Conservation (phyloP, 2,113 vertebrate genomes). For the Verasper variegatus region DNA sequence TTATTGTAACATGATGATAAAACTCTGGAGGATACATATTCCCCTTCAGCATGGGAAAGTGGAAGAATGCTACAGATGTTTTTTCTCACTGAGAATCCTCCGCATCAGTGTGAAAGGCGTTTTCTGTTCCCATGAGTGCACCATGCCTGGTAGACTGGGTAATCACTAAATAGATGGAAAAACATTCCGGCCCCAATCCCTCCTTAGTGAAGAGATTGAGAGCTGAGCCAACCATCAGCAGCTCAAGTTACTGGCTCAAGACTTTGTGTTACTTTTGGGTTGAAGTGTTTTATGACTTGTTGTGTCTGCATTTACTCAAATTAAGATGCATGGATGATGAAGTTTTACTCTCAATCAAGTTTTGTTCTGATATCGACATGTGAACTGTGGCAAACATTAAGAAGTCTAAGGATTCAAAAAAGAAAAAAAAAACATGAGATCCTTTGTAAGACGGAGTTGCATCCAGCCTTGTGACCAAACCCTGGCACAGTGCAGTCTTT, state of each 20-base stretch:
- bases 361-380: neutral
- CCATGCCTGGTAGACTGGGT: slow-evolving; percentile 54
- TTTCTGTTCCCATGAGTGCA: slow-evolving; percentile 68
- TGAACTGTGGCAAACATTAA: neutral
- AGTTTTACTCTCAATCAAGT: neutral
- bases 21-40: slow-evolving; percentile 22
- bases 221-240: slow-evolving; percentile 54
- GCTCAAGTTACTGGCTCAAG: slow-evolving; percentile 45
- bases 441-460: neutral
- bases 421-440: slow-evolving; percentile 1
- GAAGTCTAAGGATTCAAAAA: neutral
- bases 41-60: slow-evolving; percentile 7
- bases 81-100: slow-evolving; percentile 44
- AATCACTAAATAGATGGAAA: slow-evolving; percentile 66
- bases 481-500: slow-evolving; percentile 11
- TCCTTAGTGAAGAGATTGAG: slow-evolving; percentile 22
- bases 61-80: slow-evolving; percentile 53
- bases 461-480: slow-evolving; percentile 29
- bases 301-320: neutral
- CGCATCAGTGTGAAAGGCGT: slow-evolving; percentile 33
- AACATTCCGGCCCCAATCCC: slow-evolving; percentile 40
- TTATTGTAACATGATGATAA: slow-evolving; percentile 9
- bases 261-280: slow-evolving; percentile 14
- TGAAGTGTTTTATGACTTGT: neutral
- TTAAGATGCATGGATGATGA: neutral